Evolutionary conservation across 2,113 vertebrate genomes (phyloP).

Genomic region (Oryzias melastigma): DNA sequence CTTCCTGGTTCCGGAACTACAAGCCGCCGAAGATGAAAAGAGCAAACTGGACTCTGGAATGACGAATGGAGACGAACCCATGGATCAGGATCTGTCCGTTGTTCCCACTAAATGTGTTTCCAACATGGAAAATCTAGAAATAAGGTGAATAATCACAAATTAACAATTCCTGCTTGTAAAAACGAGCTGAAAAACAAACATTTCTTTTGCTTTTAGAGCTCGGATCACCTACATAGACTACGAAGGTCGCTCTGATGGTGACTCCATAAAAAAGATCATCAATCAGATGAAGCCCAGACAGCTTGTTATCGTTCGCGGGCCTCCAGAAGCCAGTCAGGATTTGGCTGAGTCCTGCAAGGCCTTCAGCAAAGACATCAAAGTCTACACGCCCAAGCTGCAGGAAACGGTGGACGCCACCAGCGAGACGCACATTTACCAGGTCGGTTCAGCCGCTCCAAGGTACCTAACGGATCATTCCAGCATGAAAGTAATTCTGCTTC

Average conservation of each 20-base stretch:
- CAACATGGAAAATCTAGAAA: slow-evolving; percentile 90
- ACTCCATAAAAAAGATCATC: slow-evolving; percentile 99
- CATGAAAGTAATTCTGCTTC: neutral
- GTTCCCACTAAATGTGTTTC: slow-evolving; percentile 96
- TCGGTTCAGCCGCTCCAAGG: slow-evolving; percentile 41
- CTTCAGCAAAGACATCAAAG: slow-evolving; percentile 97
- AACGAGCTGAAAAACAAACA: neutral
- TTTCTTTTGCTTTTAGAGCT: slow-evolving; percentile 77
- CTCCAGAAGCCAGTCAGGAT: slow-evolving; percentile 92
- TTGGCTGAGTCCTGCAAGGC: slow-evolving; percentile 95
- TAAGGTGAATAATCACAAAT: slow-evolving; percentile 82
- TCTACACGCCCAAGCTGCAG: slow-evolving; percentile 94
- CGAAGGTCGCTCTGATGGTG: slow-evolving; percentile 96
- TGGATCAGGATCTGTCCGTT: slow-evolving; percentile 96
- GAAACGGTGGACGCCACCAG: slow-evolving; percentile 97
- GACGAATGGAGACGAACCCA: slow-evolving; percentile 97
- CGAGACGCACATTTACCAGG: slow-evolving; percentile 99
- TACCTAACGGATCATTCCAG: no score
- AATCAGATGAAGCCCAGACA: slow-evolving; percentile 99
- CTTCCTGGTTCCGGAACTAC: slow-evolving; percentile 96
- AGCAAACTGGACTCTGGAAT: slow-evolving; percentile 92
- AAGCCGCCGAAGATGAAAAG: slow-evolving; percentile 97
- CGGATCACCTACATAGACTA: slow-evolving; percentile 97
- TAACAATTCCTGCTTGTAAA: no score
- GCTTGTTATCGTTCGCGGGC: slow-evolving; percentile 92